These are phyloP conservation scores for Crax fasciolata DNA, from an alignment of 2,797 vertebrate species.

Conservation along the genomic window DNA sequence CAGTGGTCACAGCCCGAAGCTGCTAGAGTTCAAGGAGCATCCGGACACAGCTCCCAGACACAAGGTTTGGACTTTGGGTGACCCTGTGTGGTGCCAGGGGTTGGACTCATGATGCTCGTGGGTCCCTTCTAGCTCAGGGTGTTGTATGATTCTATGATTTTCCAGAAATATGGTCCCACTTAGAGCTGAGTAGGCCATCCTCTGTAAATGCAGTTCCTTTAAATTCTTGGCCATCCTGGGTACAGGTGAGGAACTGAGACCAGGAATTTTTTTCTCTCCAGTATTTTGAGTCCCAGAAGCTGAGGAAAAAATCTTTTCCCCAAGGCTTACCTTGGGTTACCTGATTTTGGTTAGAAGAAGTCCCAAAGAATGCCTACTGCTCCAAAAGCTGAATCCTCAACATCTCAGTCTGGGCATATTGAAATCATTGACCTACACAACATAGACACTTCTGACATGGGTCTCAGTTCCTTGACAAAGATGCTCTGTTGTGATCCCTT, in stretches of 20 bases:
- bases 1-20: too few species aligned
- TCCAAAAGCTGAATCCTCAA: not conserved
- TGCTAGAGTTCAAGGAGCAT: too few species aligned
- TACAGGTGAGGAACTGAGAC: not conserved
- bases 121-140: too few species aligned
- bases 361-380: not conserved
- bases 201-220: not conserved
- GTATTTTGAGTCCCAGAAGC: not conserved
- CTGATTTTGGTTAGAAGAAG: not conserved
- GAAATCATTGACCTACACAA: not conserved
- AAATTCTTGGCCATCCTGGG: not conserved
- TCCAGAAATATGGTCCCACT: not conserved
- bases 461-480: not conserved
- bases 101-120: too few species aligned
- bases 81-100: not conserved
- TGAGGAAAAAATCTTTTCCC: not conserved
- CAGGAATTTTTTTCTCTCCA: not conserved
- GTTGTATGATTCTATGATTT: too few species aligned
- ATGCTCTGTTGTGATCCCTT: not conserved
- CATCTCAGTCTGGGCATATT: not conserved
- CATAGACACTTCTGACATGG: accelerated
- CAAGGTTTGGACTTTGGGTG: not conserved
- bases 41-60: not conserved
- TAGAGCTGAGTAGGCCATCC: not conserved
- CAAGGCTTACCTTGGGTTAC: not conserved